Evolutionary conservation across 2,113 vertebrate genomes (phyloP), one percentile per base, ranked within the genome.

Genomic region (Gavialis gangeticus): DNA sequence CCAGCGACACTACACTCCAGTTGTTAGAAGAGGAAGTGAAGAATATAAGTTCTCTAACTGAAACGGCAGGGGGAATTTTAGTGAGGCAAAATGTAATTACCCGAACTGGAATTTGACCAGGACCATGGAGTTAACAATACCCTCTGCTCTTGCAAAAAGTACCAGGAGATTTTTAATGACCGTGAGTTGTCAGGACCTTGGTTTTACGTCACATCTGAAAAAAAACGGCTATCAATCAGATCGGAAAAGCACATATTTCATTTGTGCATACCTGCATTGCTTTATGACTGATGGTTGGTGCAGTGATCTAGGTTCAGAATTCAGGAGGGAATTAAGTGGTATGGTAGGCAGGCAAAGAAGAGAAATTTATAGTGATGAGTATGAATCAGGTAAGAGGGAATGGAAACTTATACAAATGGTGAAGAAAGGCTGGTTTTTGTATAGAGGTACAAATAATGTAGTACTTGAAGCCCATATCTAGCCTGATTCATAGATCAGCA

Each of bases 71-170:
- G 89, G 94, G 82, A 94, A 96, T 62, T 94, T 96, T 95, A 94
- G 95, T 86, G 92, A 24, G 10, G 71, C 82, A 83, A 88, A 93
- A 96, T 91, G 94, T 94, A 97, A 97, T 97, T 97, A 97, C 94
- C 95, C 96, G 76, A 91, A 85, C 77, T 97, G 97, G 95, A 95
- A 62, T 67, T 17, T 5, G 81, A 93, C 96, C 96, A 97, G 91
- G 86, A 92, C 87, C 77, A 89, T 63, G 56, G 75, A 89, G 37
- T 94, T 96, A 90, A 95, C 84, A 89, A 91, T 67, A 95, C 94
- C 88, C 95, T 92, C 89, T 91, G 83, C 92, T 95, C 94, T 92
- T 91, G 93, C 95, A 96, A 93, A 95, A 96, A 84, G 17, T 82
- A 79, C 91, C 78, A 62, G 71, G 92, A 79, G 77, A 93, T 85